phyloP scores from a whole-genome alignment of 2,113 vertebrate genomes.

The Cynoglossus semilaevis region DNA sequence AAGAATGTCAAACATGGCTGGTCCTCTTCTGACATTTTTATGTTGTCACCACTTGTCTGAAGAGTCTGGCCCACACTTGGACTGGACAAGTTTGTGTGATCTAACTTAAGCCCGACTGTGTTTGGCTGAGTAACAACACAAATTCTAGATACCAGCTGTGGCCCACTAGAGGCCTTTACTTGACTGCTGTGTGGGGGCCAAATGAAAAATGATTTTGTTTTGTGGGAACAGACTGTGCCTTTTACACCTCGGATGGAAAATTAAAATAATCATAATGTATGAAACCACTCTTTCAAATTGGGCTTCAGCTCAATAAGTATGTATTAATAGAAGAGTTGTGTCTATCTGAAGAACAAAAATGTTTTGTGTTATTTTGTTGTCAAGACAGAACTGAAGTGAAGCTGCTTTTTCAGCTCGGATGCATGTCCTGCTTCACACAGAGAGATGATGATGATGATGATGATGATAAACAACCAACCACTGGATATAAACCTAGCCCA shows the following conservation, averaged over 20 bases:
- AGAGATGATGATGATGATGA: background rate
- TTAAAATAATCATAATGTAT: conserved; percentile 22
- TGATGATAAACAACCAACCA: background rate
- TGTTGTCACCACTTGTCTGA: no score
- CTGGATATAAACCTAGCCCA: conserved; percentile 14
- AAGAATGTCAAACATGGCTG: no score
- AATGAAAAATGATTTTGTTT: no score
- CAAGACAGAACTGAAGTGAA: conserved; percentile 31
- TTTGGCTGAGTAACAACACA: no score
- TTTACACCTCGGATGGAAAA: conserved; percentile 22
- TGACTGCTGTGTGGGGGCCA: no score
- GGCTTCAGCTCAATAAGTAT: conserved; percentile 32
- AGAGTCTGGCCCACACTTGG: no score
- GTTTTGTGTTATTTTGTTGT: conserved; percentile 30
- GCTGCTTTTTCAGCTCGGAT: conserved; percentile 30
- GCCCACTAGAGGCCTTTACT: no score
- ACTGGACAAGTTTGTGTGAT: no score
- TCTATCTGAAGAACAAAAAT: conserved; percentile 8
- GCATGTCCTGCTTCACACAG: conserved; percentile 42
- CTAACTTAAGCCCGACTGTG: no score
- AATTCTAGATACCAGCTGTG: no score
- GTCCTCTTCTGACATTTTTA: no score
- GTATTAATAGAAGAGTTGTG: conserved; percentile 25
- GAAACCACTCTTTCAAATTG: conserved; percentile 44
- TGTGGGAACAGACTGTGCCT: conserved; percentile 33